phyloP scores from a whole-genome alignment of 2,797 vertebrate genomes.

The Otus scops region DNA sequence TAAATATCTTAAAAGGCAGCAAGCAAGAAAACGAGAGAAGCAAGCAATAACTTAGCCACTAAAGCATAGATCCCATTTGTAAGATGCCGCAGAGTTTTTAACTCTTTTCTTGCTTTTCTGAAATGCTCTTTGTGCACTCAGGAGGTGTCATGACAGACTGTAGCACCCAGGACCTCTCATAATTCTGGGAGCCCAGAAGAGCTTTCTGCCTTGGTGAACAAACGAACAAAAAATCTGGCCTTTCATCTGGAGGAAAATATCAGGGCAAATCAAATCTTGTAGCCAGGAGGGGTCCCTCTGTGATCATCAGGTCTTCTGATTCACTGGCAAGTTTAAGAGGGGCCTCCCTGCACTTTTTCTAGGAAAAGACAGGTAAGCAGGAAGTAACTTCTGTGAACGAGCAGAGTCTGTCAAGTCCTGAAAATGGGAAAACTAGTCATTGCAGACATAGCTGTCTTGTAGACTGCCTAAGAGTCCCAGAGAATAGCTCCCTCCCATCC shows the following conservation, averaged over 20 bases:
- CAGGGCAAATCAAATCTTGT: not conserved
- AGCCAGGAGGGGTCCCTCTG: not conserved
- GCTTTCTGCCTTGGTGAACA: not conserved
- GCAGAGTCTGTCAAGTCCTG: not conserved
- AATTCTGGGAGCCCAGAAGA: not conserved
- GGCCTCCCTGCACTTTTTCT: not conserved
- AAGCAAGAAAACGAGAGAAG: not conserved
- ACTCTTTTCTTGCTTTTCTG: not conserved
- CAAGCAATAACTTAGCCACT: not conserved
- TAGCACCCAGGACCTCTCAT: not conserved
- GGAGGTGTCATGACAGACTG: not conserved
- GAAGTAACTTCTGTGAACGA: not conserved
- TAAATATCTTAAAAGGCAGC: not conserved
- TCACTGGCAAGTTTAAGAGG: not conserved
- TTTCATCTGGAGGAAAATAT: not conserved
- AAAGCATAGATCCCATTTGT: not conserved
- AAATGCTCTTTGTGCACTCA: not conserved
- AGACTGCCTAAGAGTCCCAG: not conserved
- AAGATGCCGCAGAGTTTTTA: not conserved
- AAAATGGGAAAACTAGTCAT: not conserved
- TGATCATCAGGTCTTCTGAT: not conserved
- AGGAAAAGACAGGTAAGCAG: not conserved
- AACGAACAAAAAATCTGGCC: not conserved
- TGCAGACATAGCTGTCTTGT: not conserved
- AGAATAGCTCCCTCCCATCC: not conserved